Evolutionary conservation across 2,113 vertebrate species (phyloP), one percentile per base, ranked within the genome.

Genomic region (Tyto alba): DNA sequence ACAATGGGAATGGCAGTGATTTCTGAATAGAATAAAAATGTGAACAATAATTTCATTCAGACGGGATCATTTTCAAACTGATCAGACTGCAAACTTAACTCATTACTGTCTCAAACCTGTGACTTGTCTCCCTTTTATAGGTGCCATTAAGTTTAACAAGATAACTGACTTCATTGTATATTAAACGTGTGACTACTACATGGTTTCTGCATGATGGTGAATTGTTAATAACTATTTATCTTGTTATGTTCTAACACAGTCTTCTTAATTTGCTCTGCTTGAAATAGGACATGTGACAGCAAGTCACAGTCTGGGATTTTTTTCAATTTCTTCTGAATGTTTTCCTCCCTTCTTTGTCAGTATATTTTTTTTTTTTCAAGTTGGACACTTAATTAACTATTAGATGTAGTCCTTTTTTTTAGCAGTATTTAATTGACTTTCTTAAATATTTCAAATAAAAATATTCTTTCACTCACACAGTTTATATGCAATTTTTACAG

Each of bases 31-130:
- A 66, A 86, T 77, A 95, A 95, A 92, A 96, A 97, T 76, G 38
- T 59, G 87, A 93, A 85, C 60, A 94, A 95, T 91, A 87, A 93
- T 94, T 97, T 97, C 55, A 96, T 97, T 97, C 93, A 97, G 93
- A 97, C 97, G 67, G 96, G 84, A 82, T 94, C 19, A 98, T 98
- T 97, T 98, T 78, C 80, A 97, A 85, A 67, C 34, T 68, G 60
- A 95, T 97, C 64, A 95, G 52, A 75, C 68, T 92, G 85, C 43
- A 94, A 77, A 40, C 45, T 98, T 97, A 97, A 94, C 93, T 97
- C 85, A 91, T 97, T 97, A 94, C 47, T 89, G 41, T 93, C 95
- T 96, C 56, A 97, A 93, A 79, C 55, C 66, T 92, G 29, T 89
- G 93, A 96, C 26, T 57, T 95, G 66, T 95, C 68, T 96, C 79